A percentile compares a stretch with the other conserved stretches of the same genome.
phyloP scores from a whole-genome alignment of 2,113 vertebrate genomes.

The Prietella phreatophila region DNA sequence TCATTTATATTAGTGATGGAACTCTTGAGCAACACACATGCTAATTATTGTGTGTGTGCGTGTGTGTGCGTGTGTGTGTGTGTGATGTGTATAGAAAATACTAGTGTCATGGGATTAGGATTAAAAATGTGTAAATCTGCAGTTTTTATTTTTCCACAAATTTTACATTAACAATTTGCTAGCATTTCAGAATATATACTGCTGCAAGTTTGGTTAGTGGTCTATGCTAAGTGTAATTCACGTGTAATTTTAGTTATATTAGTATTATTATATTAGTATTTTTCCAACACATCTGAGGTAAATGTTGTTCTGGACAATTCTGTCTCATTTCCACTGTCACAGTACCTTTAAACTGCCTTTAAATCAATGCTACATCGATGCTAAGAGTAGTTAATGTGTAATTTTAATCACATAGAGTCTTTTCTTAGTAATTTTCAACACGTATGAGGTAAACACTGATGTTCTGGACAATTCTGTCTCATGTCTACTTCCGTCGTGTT shows the following conservation, averaged over 20 bases:
- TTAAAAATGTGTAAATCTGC: not conserved
- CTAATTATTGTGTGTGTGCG: not conserved
- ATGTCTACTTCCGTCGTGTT: not conserved
- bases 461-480: not conserved
- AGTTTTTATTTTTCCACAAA: no score
- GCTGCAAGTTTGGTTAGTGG: not conserved
- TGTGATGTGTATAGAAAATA: not conserved
- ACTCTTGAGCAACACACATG: constrained; percentile 2
- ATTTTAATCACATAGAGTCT: not conserved
- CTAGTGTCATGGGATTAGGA: not conserved
- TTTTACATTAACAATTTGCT: no score
- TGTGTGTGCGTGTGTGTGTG: not conserved
- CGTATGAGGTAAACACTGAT: not conserved
- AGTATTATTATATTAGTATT: not conserved
- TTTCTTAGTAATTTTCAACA: not conserved
- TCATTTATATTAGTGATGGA: constrained; percentile 1
- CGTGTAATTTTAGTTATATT: not conserved
- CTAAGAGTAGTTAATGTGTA: no score
- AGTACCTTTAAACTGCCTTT: not conserved
- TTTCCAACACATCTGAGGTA: not conserved
- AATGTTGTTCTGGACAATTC: not conserved
- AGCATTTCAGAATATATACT: not conserved
- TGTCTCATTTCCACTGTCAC: not conserved
- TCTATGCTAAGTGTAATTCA: not conserved
- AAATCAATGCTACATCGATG: no score